Base-by-base conservation (phyloP, 2,888 invertebrate species). In the Ennomos fuscantarius region DNA sequence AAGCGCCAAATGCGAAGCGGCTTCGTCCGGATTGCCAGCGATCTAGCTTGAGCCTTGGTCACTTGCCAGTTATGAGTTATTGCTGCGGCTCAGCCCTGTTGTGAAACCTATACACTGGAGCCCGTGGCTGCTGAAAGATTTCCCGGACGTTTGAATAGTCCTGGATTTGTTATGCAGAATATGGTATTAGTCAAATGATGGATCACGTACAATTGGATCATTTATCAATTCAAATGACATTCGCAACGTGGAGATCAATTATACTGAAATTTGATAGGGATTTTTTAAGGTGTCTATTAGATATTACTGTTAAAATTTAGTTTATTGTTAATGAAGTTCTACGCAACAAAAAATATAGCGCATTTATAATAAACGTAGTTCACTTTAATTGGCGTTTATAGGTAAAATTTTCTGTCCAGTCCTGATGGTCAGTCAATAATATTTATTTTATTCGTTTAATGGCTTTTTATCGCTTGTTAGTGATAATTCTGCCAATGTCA, bases 21-120 rank as follows among this genome's bases (percentile, higher is more conserved):
- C 15, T 37, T 40, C n/a, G 51, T 47, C 35, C 15, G 63, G 55
- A 59, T 61, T 44, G 51, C 50, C 56, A 57, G 59, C 62, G 59
- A 64, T 62, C 59, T 56, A 49, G 35, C 49, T 47, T 59, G 55
- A 64, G 59, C 64, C 50, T 36, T 48, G 55, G 46, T 54, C 55
- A 50, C 54, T 54, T 56, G 51, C 46, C 60, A 60, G 60, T 60
- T 60, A 62, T 64, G 64, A 64, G 59, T 62, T 64, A 64, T 61
- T 45, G 56, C 55, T 37, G 31, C 13, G 35, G 51, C 50, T 57
- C 51, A 47, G 41, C 12, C 8, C 24, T 15, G 43, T 39, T 48
- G 40, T 35, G 53, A 59, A 59, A 42, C 53, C 53, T 54, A 53
- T 58, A 58, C 41, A 53, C 37, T 40, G 42, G 40, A 41, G 10